A percentile compares a stretch with the other conserved stretches of the same genome.
Conservation (phyloP, 2,113 vertebrate genomes). For the Mungos mungo region DNA sequence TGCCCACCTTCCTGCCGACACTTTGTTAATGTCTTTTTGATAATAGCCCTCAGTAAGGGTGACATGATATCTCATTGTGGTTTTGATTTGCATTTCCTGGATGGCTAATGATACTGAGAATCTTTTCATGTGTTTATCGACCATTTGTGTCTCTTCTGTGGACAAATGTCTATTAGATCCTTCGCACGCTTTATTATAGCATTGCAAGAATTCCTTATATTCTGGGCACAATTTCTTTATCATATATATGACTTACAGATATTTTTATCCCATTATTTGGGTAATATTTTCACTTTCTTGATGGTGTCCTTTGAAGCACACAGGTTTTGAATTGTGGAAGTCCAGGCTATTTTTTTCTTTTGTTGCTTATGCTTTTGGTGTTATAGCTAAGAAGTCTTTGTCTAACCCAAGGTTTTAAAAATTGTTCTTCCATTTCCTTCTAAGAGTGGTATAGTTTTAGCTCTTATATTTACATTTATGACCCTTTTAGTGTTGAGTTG, state of each 20-base stretch:
- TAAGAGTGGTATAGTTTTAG: background rate
- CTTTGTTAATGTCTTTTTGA: background rate
- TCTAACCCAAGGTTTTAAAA: background rate
- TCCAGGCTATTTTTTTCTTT: background rate
- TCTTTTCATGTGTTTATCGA: background rate
- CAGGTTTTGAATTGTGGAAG: background rate
- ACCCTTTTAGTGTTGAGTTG: background rate
- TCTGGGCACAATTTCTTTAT: background rate
- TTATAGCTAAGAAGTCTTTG: background rate
- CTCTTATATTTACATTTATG: background rate
- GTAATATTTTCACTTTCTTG: background rate
- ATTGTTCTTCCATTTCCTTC: background rate
- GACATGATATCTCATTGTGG: background rate
- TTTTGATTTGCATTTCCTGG: background rate
- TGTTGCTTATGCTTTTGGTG: background rate
- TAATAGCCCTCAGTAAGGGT: background rate
- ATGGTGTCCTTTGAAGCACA: background rate
- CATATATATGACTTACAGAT: background rate
- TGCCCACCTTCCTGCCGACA: background rate
- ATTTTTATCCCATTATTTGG: background rate
- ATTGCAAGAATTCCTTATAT: constrained; percentile 4
- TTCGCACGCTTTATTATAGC: background rate
- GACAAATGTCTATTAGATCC: background rate
- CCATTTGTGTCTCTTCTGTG: background rate
- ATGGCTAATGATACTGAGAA: background rate